Conservation (phyloP, 2,797 vertebrate species). For the Tachyglossus aculeatus region DNA sequence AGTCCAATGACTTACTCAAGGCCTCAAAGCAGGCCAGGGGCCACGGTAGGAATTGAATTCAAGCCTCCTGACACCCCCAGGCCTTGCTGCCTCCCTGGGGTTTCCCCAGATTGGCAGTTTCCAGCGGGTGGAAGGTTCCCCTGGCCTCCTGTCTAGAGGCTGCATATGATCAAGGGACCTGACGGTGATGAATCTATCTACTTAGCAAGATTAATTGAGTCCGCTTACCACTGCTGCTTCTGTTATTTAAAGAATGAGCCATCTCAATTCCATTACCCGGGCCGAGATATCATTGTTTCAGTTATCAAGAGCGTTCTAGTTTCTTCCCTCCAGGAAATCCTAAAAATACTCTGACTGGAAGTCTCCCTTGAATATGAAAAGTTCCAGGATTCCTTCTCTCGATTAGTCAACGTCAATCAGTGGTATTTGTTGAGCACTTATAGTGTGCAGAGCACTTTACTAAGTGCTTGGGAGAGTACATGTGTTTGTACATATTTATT, state of each 20-base stretch:
- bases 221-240: constrained; percentile 41
- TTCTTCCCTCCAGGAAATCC: constrained; percentile 24
- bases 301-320: constrained; percentile 1
- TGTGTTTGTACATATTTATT: no score
- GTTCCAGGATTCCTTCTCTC: constrained; percentile 29
- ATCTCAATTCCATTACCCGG: constrained; percentile 52
- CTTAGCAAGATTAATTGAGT: constrained; percentile 54
- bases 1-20: no score
- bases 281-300: constrained; percentile 34
- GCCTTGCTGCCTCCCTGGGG: no score
- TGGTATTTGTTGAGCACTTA: constrained; percentile 36
- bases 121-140: no score
- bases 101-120: no score
- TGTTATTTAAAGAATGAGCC: constrained; percentile 61
- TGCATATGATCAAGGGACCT: neutral
- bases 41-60: no score
- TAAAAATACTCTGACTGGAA: neutral
- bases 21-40: no score
- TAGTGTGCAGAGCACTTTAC: no score
- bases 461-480: no score
- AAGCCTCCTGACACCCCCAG: no score
- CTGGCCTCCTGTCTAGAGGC: no score
- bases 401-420: neutral
- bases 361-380: constrained; percentile 21
- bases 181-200: constrained; percentile 42